Percentiles rank a stretch among this genome's conserved stretches.
These are phyloP conservation scores for Nyctalus aviator DNA, from an alignment of 2,797 vertebrate species.

Conservation along the genomic window DNA sequence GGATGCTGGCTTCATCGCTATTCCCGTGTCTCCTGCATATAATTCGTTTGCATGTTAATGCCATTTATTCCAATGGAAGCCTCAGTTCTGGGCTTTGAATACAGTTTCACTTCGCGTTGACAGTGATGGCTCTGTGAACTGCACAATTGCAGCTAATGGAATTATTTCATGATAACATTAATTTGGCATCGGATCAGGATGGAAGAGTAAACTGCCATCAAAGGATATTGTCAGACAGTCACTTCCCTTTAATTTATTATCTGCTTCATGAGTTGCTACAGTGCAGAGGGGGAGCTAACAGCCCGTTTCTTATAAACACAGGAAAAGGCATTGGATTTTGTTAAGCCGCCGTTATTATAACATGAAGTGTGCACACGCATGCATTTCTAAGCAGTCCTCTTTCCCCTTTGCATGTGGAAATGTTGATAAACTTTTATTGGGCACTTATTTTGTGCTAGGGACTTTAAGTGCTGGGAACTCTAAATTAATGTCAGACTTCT, in stretches of 20 bases:
- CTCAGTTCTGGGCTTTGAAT: conserved; percentile 56
- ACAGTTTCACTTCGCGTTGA: conserved; percentile 70
- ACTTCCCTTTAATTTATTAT: conserved; percentile 68
- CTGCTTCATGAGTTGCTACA: conserved; percentile 37
- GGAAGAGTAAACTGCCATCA: conserved; percentile 66
- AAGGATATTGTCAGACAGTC: conserved; percentile 63
- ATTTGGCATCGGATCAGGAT: conserved; percentile 67
- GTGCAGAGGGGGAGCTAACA: background rate
- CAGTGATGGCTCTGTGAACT: conserved; percentile 74
- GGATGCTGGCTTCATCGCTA: background rate
- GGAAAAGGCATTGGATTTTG: conserved; percentile 17
- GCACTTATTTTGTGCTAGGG: background rate
- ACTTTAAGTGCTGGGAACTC: background rate
- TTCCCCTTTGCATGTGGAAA: conserved; percentile 35
- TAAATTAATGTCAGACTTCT: background rate
- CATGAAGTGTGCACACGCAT: background rate
- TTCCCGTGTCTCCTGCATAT: background rate
- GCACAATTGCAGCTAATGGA: conserved; percentile 68
- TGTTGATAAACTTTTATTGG: background rate
- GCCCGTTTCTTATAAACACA: conserved; percentile 1
- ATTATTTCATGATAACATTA: conserved; percentile 79
- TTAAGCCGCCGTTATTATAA: background rate
- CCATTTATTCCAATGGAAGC: conserved; percentile 67
- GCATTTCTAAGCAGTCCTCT: background rate
- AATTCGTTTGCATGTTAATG: conserved; percentile 70